Conservation (phyloP, 2,113 vertebrate species). For the Podarcis muralis region DNA sequence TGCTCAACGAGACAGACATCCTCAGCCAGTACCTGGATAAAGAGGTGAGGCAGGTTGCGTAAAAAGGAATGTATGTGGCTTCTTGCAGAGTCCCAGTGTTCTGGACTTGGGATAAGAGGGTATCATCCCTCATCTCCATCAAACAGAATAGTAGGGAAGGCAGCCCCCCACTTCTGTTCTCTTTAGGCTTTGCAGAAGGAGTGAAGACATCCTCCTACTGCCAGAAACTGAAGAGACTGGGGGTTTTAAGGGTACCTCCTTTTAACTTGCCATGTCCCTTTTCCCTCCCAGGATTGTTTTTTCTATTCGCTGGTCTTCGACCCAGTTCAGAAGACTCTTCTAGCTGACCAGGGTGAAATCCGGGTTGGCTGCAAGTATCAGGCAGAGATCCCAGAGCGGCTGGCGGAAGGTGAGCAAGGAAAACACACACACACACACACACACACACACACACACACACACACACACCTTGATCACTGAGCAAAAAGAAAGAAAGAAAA, state of each 20-base stretch:
- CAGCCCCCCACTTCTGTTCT: neutral
- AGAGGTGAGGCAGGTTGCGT: constrained; percentile 72
- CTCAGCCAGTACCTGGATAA: constrained; percentile 88
- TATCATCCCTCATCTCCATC: neutral
- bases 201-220: neutral
- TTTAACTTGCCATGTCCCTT: neutral
- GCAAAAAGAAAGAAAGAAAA: neutral
- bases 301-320: constrained; percentile 96
- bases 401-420: constrained; percentile 81
- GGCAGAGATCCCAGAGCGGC: constrained; percentile 91
- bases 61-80: neutral
- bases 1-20: constrained; percentile 91
- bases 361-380: constrained; percentile 93
- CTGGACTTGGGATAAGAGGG: neutral
- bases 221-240: neutral
- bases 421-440: no score
- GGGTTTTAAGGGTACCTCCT: neutral
- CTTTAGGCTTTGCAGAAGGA: neutral
- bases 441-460: no score
- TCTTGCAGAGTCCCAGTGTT: neutral
- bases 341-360: constrained; percentile 94
- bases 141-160: no score
- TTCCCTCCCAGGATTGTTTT: constrained; percentile 85
- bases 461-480: neutral
- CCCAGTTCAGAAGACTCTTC: constrained; percentile 91